Evolutionary conservation across 2,888 invertebrate genomes (phyloP).

Genomic region (Campoletis raptor): DNA sequence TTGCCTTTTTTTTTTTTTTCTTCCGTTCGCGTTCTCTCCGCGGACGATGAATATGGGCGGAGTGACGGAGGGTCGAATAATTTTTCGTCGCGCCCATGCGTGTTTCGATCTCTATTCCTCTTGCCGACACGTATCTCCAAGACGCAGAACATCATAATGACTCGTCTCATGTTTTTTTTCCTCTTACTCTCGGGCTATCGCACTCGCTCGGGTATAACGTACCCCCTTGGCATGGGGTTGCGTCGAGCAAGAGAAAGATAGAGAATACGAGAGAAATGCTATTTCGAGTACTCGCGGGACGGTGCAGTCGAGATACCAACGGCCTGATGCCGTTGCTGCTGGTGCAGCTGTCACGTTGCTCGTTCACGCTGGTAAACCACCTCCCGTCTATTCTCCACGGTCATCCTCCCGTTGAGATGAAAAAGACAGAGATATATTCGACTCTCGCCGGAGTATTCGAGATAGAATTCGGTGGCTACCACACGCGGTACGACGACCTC

Average conservation of each 20-base stretch:
- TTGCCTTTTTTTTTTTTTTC: constrained; percentile 24
- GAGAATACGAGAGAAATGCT: constrained; percentile 52
- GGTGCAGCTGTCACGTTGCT: constrained; percentile 80
- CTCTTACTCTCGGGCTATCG: not conserved
- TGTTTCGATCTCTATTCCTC: not conserved
- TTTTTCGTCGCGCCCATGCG: constrained; percentile 64
- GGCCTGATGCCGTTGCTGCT: constrained; percentile 74
- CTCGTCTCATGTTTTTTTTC: constrained; percentile 11
- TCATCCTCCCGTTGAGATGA: constrained; percentile 73
- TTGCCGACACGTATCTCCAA: constrained; percentile 30
- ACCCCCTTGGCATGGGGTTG: constrained; percentile 80
- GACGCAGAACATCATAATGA: constrained; percentile 52
- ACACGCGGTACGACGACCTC: constrained; percentile 73
- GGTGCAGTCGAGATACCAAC: constrained; percentile 40
- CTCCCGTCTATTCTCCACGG: constrained; percentile 80
- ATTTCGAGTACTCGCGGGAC: constrained; percentile 66
- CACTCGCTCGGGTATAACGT: constrained; percentile 35
- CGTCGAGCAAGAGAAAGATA: constrained; percentile 71
- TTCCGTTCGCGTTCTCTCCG: not conserved
- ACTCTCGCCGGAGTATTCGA: constrained; percentile 68
- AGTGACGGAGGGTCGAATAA: constrained; percentile 10
- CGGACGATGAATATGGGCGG: not conserved
- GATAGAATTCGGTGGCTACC: constrained; percentile 64
- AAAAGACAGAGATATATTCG: constrained; percentile 49
- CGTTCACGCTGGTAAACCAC: constrained; percentile 79